Base-by-base conservation (phyloP, 2,113 vertebrate genomes). In the Eublepharis macularius region DNA sequence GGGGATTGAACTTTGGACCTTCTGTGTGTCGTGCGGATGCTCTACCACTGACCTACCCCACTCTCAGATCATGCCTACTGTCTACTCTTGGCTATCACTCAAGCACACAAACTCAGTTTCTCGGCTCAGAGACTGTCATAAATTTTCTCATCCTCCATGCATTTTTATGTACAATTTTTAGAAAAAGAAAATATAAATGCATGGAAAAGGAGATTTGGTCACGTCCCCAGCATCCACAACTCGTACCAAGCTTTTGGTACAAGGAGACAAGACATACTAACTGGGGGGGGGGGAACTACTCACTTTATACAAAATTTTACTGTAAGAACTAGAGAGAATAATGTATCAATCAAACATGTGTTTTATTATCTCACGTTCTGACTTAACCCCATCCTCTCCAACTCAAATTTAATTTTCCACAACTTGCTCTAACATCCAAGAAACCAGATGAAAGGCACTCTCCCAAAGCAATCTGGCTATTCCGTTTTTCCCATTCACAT, bases 301-400 rank as follows among this genome's bases (percentile, higher is more conserved):
- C 17, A 21, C 74, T 85, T 90, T 80, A 81, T 77, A 83, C 88
- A 91, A 88, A 92, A 81, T 26, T 65, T 65, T 73, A 7, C 24
- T 24, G 49, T 41, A 73, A 32, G 32, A 36, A 6, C 14, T 2
- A 16, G 43, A 2, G 47, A 47, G 47, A 0, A 13, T 65, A 12
- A 1, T 39, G 3, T 2, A 17, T 34, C 32, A 17, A n/a, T 82
- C 72, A 94, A 95, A 96, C 91, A 84, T 93, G 90, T 87, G 45
- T 94, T 94, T 91, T 91, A 92, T 92, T 93, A 92, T 72, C 92
- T 80, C 82, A 89, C 84, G 87, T 92, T 87, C 92, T 83, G 83
- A 74, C 90, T 12, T 91, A 91, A 90, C 90, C 89, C 4, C 80
- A 4, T 79, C 1, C 70, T 90, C 90, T 91, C 89, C 76, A 86